Conservation (phyloP, 2,888 invertebrate genomes). For the Lasioglossum marginatum region DNA sequence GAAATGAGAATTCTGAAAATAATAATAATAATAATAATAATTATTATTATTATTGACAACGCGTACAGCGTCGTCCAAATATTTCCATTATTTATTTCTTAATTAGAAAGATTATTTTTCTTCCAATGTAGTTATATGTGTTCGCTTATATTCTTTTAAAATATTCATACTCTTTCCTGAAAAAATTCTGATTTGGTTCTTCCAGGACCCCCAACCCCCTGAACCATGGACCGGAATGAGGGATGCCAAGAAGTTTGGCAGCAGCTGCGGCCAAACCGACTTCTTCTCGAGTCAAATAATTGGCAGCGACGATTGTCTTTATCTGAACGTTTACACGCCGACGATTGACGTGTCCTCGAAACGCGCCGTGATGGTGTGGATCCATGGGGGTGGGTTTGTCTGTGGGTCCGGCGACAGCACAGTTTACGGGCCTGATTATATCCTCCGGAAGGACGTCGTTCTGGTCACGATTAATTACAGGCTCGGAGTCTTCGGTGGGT, state of each 20-base stretch:
- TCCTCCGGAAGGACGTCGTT: slow-evolving; percentile 76
- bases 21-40: too few relatives aligned
- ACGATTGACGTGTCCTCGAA: not conserved
- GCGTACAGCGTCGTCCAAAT: too few relatives aligned
- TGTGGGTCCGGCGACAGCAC: slow-evolving; percentile 70
- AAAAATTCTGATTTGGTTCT: not conserved
- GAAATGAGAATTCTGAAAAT: not conserved
- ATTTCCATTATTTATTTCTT: too few relatives aligned
- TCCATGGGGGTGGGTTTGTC: slow-evolving; percentile 77
- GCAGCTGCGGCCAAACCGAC: slow-evolving; percentile 65
- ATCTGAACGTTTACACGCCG: slow-evolving; percentile 77
- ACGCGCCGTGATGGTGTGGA: slow-evolving; percentile 78
- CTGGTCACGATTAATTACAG: slow-evolving; percentile 80
- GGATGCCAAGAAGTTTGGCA: slow-evolving; percentile 72
- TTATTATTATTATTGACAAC: not conserved
- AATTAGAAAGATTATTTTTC: too few relatives aligned
- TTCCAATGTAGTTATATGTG: too few relatives aligned
- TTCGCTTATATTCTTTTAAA: too few relatives aligned
- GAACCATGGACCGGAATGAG: slow-evolving; percentile 74
- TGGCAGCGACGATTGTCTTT: slow-evolving; percentile 79
- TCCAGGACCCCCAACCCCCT: slow-evolving; percentile 75
- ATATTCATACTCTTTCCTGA: too few relatives aligned
- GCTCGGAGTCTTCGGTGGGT: slow-evolving; percentile 74
- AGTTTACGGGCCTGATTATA: slow-evolving; percentile 76
- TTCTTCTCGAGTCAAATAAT: not conserved